These are phyloP conservation scores for Plusia festucae DNA, from an alignment of 2,888 invertebrate species.

Conservation along the genomic window DNA sequence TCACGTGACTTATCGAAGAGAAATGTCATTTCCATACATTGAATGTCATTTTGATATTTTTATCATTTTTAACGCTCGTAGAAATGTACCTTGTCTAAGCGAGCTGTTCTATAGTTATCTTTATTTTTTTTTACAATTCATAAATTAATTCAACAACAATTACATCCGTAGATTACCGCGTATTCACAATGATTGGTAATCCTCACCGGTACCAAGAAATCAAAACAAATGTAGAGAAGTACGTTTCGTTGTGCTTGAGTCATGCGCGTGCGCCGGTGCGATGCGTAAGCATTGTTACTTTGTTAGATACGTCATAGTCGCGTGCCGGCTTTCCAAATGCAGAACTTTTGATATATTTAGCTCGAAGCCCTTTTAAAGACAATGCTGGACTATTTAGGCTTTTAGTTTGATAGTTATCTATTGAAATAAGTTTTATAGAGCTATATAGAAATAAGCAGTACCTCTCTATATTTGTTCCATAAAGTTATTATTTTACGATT, in stretches of 20 bases:
- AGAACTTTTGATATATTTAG: slow-evolving; percentile 28
- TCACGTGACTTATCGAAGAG: too few species aligned
- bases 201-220: slow-evolving; percentile 41
- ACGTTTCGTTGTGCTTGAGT: slow-evolving; percentile 41
- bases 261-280: slow-evolving; percentile 42
- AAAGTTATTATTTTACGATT: too few species aligned
- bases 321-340: slow-evolving; percentile 35
- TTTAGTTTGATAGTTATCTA: too few species aligned
- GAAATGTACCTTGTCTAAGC: too few species aligned
- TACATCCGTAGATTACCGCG: slow-evolving; percentile 35
- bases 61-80: too few species aligned
- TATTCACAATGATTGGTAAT: slow-evolving; percentile 45
- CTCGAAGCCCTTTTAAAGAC: slow-evolving; percentile 18
- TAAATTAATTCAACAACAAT: slow-evolving; percentile 9
- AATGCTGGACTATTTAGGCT: too few species aligned
- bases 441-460: too few species aligned
- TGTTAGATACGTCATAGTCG: slow-evolving; percentile 51
- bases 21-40: too few species aligned
- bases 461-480: too few species aligned
- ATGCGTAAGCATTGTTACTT: slow-evolving; percentile 57
- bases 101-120: too few species aligned
- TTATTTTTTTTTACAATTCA: neutral
- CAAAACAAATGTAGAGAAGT: slow-evolving; percentile 54
- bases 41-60: too few species aligned
- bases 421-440: too few species aligned